Percentiles rank a stretch among this genome's conserved stretches.
Conservation (phyloP, 2,888 invertebrate genomes). For the Myopa tessellatipennis region DNA sequence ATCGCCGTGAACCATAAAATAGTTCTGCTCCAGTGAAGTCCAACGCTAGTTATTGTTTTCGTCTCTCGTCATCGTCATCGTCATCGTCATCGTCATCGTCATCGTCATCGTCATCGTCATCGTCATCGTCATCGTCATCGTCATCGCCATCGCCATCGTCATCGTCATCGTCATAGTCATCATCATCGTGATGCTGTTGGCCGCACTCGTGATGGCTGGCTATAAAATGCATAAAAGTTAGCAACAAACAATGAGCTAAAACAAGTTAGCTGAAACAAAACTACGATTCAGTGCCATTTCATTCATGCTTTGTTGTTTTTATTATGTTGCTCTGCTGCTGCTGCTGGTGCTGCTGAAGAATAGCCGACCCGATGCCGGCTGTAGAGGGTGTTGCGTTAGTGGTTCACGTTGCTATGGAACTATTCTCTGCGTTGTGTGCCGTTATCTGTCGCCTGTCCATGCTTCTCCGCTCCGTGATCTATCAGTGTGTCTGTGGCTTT, state of each 20-base stretch:
- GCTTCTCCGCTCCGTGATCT: neutral
- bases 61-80: constrained; percentile 9
- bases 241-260: neutral
- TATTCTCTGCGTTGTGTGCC: neutral
- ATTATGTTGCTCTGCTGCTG: neutral
- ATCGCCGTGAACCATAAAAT: constrained; percentile 37
- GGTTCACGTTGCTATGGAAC: neutral
- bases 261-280: too few species aligned
- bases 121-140: neutral
- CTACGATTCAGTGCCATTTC: neutral
- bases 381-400: neutral
- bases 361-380: neutral
- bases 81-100: neutral
- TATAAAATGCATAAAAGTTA: neutral
- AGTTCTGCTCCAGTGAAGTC: constrained; percentile 37
- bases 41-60: constrained; percentile 29
- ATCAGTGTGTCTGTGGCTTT: neutral
- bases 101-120: neutral
- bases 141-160: neutral
- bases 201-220: neutral
- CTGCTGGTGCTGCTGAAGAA: neutral
- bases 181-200: neutral
- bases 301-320: neutral
- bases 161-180: neutral
- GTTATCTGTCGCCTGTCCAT: neutral